Conservation (phyloP, 2,797 vertebrate species). For the Sebastes diploproa region DNA sequence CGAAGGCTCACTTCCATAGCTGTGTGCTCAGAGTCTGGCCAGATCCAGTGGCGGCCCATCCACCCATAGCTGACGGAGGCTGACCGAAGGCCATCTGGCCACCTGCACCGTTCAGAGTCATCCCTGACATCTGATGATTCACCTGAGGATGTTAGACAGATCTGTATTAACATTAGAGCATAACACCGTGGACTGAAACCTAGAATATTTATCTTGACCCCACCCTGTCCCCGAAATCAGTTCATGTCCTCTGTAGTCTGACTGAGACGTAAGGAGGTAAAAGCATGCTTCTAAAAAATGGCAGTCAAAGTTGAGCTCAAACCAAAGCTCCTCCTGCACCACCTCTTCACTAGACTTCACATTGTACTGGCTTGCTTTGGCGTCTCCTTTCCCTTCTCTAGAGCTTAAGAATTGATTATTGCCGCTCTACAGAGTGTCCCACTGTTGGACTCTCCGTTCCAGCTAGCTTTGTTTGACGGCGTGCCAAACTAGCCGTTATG, state of each 20-base stretch:
- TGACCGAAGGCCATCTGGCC: slow-evolving; percentile 86
- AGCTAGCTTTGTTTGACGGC: too few relatives aligned
- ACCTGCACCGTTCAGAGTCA: slow-evolving; percentile 85
- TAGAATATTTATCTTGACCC: neutral
- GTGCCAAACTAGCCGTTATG: too few relatives aligned
- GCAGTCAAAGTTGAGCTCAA: neutral
- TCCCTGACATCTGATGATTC: slow-evolving; percentile 94
- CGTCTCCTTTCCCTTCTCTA: neutral
- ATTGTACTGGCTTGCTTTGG: neutral
- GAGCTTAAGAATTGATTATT: neutral
- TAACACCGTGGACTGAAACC: neutral
- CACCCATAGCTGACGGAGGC: slow-evolving; percentile 85
- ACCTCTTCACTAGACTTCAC: neutral
- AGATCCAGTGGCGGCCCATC: slow-evolving; percentile 87
- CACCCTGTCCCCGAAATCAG: neutral
- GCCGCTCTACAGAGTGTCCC: neutral
- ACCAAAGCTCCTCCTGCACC: neutral
- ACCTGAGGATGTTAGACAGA: slow-evolving; percentile 73
- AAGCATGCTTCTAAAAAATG: neutral
- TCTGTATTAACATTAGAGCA: neutral
- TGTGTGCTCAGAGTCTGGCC: slow-evolving; percentile 96
- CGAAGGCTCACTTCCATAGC: slow-evolving; percentile 91
- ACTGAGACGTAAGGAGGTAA: neutral
- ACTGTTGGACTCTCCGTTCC: too few relatives aligned
- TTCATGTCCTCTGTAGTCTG: neutral